Conservation (phyloP, 2,888 invertebrate genomes). For the Thymelicus acteon region DNA sequence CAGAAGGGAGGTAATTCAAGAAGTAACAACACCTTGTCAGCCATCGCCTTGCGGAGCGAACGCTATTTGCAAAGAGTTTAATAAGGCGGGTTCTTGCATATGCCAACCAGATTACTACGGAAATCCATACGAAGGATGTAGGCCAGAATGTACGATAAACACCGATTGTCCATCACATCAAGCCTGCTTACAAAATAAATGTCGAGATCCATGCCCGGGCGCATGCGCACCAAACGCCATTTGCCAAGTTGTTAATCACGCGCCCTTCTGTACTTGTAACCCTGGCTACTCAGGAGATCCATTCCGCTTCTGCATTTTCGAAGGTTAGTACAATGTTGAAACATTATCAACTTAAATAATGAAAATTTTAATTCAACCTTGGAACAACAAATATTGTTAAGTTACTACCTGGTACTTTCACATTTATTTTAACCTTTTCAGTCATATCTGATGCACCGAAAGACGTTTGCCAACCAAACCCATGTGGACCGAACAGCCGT, state of each 20-base stretch:
- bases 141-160: slow-evolving; percentile 89
- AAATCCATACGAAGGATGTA: slow-evolving; percentile 90
- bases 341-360: no score
- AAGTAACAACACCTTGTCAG: slow-evolving; percentile 82
- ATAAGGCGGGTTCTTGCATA: slow-evolving; percentile 87
- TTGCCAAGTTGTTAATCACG: slow-evolving; percentile 89
- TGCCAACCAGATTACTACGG: slow-evolving; percentile 89
- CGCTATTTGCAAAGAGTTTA: slow-evolving; percentile 86
- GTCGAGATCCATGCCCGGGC: slow-evolving; percentile 91
- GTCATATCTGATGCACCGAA: slow-evolving; percentile 59
- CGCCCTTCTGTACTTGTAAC: slow-evolving; percentile 88
- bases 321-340: slow-evolving; percentile 77
- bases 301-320: slow-evolving; percentile 85
- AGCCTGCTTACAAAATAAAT: slow-evolving; percentile 90
- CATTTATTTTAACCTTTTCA: slow-evolving; percentile 46
- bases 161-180: slow-evolving; percentile 88
- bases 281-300: slow-evolving; percentile 90
- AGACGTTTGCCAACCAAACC: slow-evolving; percentile 88
- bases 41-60: slow-evolving; percentile 88
- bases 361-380: no score
- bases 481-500: slow-evolving; percentile 91
- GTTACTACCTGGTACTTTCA: background rate
- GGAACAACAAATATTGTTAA: no score
- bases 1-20: slow-evolving; percentile 63
- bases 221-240: slow-evolving; percentile 90